Evolutionary conservation across 2,888 invertebrate species (phyloP).

Genomic region (Amphiduros pacificus): DNA sequence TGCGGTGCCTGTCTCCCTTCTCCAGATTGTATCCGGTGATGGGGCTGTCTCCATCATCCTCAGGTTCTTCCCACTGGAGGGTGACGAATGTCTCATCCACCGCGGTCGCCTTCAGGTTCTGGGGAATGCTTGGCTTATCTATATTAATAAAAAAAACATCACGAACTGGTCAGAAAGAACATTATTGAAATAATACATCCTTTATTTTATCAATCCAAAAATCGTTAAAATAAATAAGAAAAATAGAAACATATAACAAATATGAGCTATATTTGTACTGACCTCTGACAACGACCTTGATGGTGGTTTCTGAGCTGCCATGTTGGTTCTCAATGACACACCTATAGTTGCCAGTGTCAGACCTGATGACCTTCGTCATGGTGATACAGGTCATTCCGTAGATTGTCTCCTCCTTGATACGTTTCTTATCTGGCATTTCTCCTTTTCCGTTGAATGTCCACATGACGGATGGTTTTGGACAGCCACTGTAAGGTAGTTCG

Average conservation of each 20-base stretch:
- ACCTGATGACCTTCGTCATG: conserved; percentile 36
- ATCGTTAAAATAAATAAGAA: too few species aligned
- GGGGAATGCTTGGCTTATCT: conserved; percentile 73
- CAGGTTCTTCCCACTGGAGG: conserved; percentile 70
- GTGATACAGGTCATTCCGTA: conserved; percentile 20
- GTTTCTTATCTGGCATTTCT: conserved; percentile 18
- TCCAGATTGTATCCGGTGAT: conserved; percentile 47
- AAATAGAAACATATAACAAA: too few species aligned
- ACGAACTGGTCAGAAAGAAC: too few species aligned
- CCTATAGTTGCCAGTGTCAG: conserved; percentile 33
- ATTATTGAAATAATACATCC: too few species aligned
- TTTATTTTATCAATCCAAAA: too few species aligned
- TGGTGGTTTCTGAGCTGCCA: conserved; percentile 65
- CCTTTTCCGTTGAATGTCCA: conserved; percentile 31
- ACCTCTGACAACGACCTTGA: conserved; percentile 63
- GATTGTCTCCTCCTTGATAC: conserved; percentile 22
- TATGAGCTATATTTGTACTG: too few species aligned
- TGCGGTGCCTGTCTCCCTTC: conserved; percentile 56
- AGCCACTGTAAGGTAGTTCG: conserved; percentile 32
- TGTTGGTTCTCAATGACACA: conserved; percentile 79
- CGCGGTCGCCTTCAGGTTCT: conserved; percentile 72
- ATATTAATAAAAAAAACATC: conserved; percentile 23
- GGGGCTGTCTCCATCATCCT: conserved; percentile 31
- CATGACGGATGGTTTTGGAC: conserved; percentile 29
- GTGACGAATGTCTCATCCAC: conserved; percentile 71